These are phyloP conservation scores for Listronotus oregonensis DNA, from an alignment of 1,140 invertebrate species.

Conservation along the genomic window DNA sequence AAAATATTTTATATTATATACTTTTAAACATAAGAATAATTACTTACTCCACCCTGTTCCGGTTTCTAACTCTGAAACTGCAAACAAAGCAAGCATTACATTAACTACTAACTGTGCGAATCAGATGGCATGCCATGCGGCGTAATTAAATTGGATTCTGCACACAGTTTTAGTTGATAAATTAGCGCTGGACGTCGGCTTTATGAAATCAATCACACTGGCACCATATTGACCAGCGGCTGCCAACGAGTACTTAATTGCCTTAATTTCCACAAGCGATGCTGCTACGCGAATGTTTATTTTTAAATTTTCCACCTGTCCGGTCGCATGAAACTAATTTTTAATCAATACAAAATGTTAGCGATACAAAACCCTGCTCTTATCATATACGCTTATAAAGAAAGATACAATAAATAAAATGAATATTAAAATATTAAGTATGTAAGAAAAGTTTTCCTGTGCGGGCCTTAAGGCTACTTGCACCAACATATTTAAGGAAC, in stretches of 20 bases:
- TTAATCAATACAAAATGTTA: constrained; percentile 21
- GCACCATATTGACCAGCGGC: constrained; percentile 44
- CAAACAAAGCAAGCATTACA: constrained; percentile 26
- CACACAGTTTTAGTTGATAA: constrained; percentile 40
- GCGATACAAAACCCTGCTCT: no score
- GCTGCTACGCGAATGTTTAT: constrained; percentile 33
- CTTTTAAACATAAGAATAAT: no score
- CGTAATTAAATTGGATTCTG: constrained; percentile 40
- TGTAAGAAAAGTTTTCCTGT: no score
- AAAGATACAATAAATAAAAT: no score
- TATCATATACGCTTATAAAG: no score
- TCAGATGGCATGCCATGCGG: constrained; percentile 37
- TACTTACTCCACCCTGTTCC: no score
- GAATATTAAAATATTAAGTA: no score
- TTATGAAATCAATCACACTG: constrained; percentile 45
- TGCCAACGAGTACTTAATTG: constrained; percentile 45
- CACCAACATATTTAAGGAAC: no score
- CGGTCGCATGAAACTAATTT: constrained; percentile 31
- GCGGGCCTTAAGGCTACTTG: no score
- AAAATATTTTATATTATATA: no score
- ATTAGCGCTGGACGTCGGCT: constrained; percentile 36
- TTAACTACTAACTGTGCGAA: constrained; percentile 30
- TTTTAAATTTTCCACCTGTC: constrained; percentile 40
- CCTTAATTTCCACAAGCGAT: constrained; percentile 43
- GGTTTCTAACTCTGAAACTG: constrained; percentile 7